Evolutionary conservation across 2,797 vertebrate genomes (phyloP), one percentile per base, ranked within the genome.

Genomic region (Cyclura pinguis): DNA sequence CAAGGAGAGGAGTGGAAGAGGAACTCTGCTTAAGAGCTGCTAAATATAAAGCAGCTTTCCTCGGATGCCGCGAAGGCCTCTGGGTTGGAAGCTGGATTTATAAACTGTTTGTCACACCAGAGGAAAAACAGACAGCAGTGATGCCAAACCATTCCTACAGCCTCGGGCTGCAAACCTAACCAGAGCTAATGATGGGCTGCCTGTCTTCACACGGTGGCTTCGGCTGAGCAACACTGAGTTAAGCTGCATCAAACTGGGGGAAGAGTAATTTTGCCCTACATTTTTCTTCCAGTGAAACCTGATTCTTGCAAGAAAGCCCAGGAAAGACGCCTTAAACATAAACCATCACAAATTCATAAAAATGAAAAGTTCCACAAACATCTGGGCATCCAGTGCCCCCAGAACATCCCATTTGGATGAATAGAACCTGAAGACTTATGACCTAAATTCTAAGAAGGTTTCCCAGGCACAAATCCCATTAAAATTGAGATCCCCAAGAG

Each of bases 41-140:
- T 89, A 55, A 84, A 84, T 38, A 88, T 50, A 67, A 64, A 42
- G 78, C 81, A 57, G 84, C 50, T 69, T 10, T 55, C 62, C 47
- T 80, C 32, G 20, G 35, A 74, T 12, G 32, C 38, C 62, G 20
- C 9, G 18, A 47, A 81, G 64, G 64, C n/a, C 27, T 80, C 83
- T 18, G 32, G 29, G 32, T 85, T 69, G 27, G 35, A 80, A 59
- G 50, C 3, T 27, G 64, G 62, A 24, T 57, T 85, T 80, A 47
- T 42, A 57, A 69, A 38, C 4, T 2, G 29, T 57, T 52, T n/a
- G 10, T 24, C n/a, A 12, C 57, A 64, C 27, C 29, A 8, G 57
- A 35, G 18, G 69, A 27, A 83, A 62, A 67, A 62, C 22, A 64
- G 73, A 10, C 27, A 59, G 52, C 83, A 38, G 47, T 1, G 29